Percentiles rank a stretch among this genome's conserved stretches.
These are phyloP conservation scores for Montipora foliosa DNA, from an alignment of 64 coral and sea anemone species.

Conservation along the genomic window DNA sequence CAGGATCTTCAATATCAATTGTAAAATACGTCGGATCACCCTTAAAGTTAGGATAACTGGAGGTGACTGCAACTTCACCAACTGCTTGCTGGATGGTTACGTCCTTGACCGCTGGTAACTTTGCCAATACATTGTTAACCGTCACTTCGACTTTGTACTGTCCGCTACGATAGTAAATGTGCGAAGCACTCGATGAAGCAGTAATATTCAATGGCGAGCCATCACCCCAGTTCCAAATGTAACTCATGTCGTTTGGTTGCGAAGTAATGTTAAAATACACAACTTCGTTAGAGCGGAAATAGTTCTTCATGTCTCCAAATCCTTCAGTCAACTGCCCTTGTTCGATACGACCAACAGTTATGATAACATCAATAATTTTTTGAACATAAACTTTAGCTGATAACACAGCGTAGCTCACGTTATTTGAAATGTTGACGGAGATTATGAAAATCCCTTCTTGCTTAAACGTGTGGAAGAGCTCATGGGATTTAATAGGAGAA, in stretches of 20 bases:
- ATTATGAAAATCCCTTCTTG: slow-evolving; percentile 41
- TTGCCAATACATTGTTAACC: slow-evolving; percentile 70
- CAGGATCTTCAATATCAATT: slow-evolving; percentile 55
- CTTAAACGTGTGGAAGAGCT: slow-evolving; percentile 20
- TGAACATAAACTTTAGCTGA: slow-evolving; percentile 49
- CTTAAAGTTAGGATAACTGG: slow-evolving; percentile 35
- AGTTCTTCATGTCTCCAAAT: slow-evolving; percentile 53
- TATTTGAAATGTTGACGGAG: slow-evolving; percentile 78
- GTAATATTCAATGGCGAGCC: slow-evolving; percentile 24
- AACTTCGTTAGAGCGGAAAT: slow-evolving; percentile 47
- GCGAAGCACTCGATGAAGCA: slow-evolving; percentile 16
- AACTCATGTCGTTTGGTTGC: slow-evolving; percentile 67
- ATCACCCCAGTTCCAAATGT: slow-evolving; percentile 74
- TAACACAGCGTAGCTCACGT: slow-evolving; percentile 67
- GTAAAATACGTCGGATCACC: slow-evolving; percentile 76
- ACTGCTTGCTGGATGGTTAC: slow-evolving; percentile 68
- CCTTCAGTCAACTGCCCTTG: slow-evolving; percentile 33
- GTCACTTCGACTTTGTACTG: slow-evolving; percentile 45
- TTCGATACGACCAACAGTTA: slow-evolving; percentile 33
- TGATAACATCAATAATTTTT: slow-evolving; percentile 46
- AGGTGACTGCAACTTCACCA: slow-evolving; percentile 19
- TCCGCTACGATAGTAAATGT: slow-evolving; percentile 35
- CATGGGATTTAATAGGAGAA: not conserved
- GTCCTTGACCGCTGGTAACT: slow-evolving; percentile 43
- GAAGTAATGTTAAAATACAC: slow-evolving; percentile 63